Conservation (phyloP, 2,888 invertebrate species). For the Amaurobius ferox region DNA sequence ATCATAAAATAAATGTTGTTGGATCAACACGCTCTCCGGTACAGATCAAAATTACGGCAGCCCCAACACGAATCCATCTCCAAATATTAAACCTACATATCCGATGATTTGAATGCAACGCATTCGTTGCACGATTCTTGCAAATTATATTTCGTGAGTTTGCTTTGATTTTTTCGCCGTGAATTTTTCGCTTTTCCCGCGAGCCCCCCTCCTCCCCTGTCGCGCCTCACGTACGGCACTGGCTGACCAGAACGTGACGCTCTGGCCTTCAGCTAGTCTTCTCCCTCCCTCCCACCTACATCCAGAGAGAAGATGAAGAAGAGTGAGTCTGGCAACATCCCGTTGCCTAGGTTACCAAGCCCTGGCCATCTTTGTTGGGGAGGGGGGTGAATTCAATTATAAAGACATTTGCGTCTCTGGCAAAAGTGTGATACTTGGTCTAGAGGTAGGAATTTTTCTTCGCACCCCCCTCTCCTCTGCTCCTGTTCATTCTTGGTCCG, state of each 20-base stretch:
- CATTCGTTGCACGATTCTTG: constrained; percentile 57
- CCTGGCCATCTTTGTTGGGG: constrained; percentile 52
- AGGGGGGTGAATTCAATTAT: constrained; percentile 67
- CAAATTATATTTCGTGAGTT: constrained; percentile 67
- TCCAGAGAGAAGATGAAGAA: constrained; percentile 16
- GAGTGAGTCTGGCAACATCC: constrained; percentile 60
- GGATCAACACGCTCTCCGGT: constrained; percentile 17
- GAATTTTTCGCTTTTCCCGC: constrained; percentile 21
- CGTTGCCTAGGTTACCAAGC: constrained; percentile 63
- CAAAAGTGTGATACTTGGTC: constrained; percentile 70
- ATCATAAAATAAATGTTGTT: not conserved
- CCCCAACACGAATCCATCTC: constrained; percentile 23
- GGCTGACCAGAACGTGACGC: constrained; percentile 67
- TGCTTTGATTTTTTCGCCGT: constrained; percentile 25
- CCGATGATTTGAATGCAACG: constrained; percentile 36
- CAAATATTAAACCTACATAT: constrained; percentile 52
- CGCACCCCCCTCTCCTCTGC: constrained; percentile 26
- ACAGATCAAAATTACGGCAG: not conserved
- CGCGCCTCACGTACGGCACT: constrained; percentile 22
- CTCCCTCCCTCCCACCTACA: constrained; percentile 20
- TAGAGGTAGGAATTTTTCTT: constrained; percentile 66
- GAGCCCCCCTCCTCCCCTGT: not conserved
- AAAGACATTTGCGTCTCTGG: constrained; percentile 70
- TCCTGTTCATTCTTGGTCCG: constrained; percentile 52
- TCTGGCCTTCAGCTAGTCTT: constrained; percentile 15